Evolutionary conservation across 2,888 invertebrate species (phyloP), one percentile per base, ranked within the genome.

Genomic region (Microdon myrmicae): DNA sequence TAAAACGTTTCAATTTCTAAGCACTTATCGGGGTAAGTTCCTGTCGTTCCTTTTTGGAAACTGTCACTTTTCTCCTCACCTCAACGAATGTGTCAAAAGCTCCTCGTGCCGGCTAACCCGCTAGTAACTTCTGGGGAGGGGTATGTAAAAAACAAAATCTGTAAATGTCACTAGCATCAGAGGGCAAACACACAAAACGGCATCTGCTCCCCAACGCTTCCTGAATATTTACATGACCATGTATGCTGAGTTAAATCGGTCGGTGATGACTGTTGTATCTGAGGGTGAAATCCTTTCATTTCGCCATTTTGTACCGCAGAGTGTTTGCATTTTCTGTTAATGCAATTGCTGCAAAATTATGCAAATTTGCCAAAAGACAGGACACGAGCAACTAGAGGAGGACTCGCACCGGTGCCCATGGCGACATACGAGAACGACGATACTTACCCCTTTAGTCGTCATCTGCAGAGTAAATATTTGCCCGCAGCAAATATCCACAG

Each of bases 331-430:
- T 64, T 64, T 53, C 64, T 58, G 64, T 64, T 64, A 64, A 64
- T 64, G 64, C 64, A 64, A 64, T 64, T 64, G 64, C 64, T 64
- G 56, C 47, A 64, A 64, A 64, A 64, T 64, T 64, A 64, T 64
- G 64, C 64, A 64, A 64, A 64, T 64, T 64, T 53, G 43, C 53
- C 51, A 47, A 47, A 47, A 51, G 58, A 32, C n/a, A n/a, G 26
- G 58, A 31, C 35, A 41, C n/a, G n/a, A n/a, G 10, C 35, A n/a
- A 16, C 29, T 12, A 16, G 26, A 23, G 17, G n/a, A n/a, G 17
- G 6, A 19, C 7, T n/a, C 13, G 14, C 23, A 39, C 3, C 4
- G 22, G 22, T 22, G 10, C 6, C 12, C 38, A n/a, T 10, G 55
- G 20, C 34, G 41, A 17, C 55, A 16, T n/a, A 28, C 10, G 37